phyloP scores from a whole-genome alignment of 2,113 vertebrate species.

The Mola mola region DNA sequence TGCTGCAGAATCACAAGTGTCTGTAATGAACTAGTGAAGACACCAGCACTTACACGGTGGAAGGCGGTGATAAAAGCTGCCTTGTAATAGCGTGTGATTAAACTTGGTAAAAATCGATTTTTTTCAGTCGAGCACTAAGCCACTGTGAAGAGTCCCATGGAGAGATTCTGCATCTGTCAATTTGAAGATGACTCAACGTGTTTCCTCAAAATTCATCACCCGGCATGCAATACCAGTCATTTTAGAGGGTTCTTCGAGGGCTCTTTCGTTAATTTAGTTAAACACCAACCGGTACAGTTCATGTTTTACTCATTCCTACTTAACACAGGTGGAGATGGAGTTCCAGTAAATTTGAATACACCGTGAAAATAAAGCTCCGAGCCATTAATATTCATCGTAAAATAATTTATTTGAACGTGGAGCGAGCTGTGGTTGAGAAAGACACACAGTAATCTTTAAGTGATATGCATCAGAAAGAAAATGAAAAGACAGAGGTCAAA shows the following conservation, averaged over 20 bases:
- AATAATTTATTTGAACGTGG: conserved; percentile 55
- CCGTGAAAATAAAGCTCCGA: conserved; percentile 63
- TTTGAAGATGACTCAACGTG: conserved; percentile 62
- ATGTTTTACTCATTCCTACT: conserved; percentile 67
- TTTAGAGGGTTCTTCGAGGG: conserved; percentile 61
- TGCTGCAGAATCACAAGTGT: conserved; percentile 69
- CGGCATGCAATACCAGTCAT: conserved; percentile 43
- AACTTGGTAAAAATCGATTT: conserved; percentile 65
- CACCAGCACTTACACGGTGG: conserved; percentile 56
- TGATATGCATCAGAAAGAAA: too few relatives aligned
- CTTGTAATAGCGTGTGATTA: conserved; percentile 70
- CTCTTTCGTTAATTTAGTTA: conserved; percentile 80
- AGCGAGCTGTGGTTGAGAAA: conserved; percentile 32
- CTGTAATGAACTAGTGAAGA: conserved; percentile 72
- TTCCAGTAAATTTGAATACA: conserved; percentile 66
- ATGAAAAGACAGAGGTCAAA: too few relatives aligned
- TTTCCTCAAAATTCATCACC: conserved; percentile 56
- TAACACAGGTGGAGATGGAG: conserved; percentile 55
- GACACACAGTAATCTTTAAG: not conserved
- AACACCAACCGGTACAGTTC: conserved; percentile 62
- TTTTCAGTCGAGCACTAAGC: conserved; percentile 45
- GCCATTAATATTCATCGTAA: conserved; percentile 64
- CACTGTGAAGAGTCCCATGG: conserved; percentile 60
- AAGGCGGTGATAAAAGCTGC: conserved; percentile 61
- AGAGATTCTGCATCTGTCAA: conserved; percentile 58